Conservation (phyloP, 2,113 vertebrate genomes). For the Lutjanus erythropterus region DNA sequence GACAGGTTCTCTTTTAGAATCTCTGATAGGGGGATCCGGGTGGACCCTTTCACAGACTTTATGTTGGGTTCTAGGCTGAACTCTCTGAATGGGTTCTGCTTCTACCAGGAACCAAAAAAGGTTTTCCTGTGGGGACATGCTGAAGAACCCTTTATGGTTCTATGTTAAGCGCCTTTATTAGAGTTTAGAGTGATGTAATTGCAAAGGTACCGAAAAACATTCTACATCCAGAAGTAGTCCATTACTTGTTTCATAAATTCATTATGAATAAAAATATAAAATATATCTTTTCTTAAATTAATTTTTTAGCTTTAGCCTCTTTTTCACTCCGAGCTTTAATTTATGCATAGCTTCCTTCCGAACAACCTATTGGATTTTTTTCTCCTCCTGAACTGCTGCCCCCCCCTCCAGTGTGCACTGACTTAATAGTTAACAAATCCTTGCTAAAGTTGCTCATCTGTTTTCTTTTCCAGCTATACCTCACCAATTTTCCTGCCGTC, state of each 20-base stretch:
- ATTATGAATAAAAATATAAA: background rate
- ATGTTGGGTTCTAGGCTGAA: too few species aligned
- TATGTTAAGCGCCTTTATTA: too few species aligned
- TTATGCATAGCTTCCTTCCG: constrained; percentile 19
- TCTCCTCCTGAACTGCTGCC: background rate
- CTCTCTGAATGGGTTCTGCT: too few species aligned
- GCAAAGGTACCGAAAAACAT: background rate
- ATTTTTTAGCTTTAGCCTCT: background rate
- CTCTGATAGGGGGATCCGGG: too few species aligned
- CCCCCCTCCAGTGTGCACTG: background rate
- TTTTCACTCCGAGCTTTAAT: background rate
- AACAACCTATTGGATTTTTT: constrained; percentile 6
- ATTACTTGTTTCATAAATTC: background rate
- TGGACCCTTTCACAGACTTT: too few species aligned
- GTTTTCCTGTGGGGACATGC: too few species aligned
- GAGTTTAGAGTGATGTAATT: background rate
- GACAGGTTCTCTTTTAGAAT: too few species aligned
- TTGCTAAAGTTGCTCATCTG: constrained; percentile 5
- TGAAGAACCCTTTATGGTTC: too few species aligned
- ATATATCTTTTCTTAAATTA: background rate
- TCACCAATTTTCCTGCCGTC: constrained; percentile 4
- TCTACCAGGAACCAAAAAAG: too few species aligned
- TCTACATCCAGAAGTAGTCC: background rate
- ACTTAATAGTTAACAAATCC: constrained; percentile 7
- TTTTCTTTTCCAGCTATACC: constrained; percentile 14